Base-by-base conservation (phyloP, 2,888 invertebrate genomes). In the Drosophila colorata region DNA sequence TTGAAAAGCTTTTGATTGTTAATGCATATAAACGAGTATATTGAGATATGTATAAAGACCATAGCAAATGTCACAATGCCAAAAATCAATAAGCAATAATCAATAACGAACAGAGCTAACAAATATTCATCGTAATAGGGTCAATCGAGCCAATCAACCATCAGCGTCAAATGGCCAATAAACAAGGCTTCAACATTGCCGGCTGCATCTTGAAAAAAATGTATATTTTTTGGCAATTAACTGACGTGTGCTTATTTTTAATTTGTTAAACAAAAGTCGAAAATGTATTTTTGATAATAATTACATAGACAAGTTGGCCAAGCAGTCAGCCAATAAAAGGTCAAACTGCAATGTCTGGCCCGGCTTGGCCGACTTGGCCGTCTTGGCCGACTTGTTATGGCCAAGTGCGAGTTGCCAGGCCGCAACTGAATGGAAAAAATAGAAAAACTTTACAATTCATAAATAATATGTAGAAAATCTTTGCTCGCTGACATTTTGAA, bases 381-480 rank as follows among this genome's bases (percentile, higher is more conserved):
- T 70, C 84, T 84, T 85, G 84, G 87, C 87, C 84, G 88, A 85
- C 88, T 85, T 85, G 87, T 88, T 88, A 81, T 87, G 87, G 85
- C 85, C 88, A 87, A 85, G 88, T 87, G 88, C 88, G 87, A 81
- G 53, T 37, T 35, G 58, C 25, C 58, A 47, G 38, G 46, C 33
- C 43, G 25, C 33, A 18, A 23, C 46, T 16, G 18, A 55, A 59
- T 38, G n/a, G 46, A 64, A 75, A 75, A 61, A 49, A 55, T 47
- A 48, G 64, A 79, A 65, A 76, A 79, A 70, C 58, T 57, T 51
- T 52, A 78, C 76, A 85, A 85, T 82, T 87, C 81, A 82, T 82
- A 82, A 87, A 78, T 82, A 87, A 87, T 81, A 87, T 87, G 68
- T 72, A 64, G 71, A 80, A 80, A 85, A 79, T 82, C 52, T 76